Evolutionary conservation across 2,888 invertebrate species (phyloP).

Genomic region (Pristionchus maxplancki): DNA sequence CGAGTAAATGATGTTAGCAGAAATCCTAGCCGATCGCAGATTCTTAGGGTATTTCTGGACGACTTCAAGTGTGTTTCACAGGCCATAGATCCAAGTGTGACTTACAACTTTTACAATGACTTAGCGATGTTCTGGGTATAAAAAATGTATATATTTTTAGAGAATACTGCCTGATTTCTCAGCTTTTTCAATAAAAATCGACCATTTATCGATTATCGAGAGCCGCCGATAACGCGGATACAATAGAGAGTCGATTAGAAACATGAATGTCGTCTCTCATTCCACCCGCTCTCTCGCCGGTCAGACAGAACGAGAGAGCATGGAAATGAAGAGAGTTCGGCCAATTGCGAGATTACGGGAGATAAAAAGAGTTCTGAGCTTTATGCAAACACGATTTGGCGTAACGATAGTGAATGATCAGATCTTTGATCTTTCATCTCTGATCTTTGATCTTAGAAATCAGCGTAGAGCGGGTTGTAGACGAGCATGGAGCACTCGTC

Average conservation of each 20-base stretch:
- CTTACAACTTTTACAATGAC: background rate
- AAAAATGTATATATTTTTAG: too few species aligned
- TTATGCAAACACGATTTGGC: background rate
- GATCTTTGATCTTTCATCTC: background rate
- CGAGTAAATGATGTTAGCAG: background rate
- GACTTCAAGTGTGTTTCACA: background rate
- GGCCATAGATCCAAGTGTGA: background rate
- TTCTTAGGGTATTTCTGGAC: background rate
- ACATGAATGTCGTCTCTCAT: too few species aligned
- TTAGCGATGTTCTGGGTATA: too few species aligned
- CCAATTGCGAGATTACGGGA: background rate
- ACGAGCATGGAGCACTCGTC: conserved; percentile 64
- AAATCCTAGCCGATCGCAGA: background rate
- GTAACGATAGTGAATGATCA: background rate
- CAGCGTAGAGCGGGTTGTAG: conserved; percentile 66
- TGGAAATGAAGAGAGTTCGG: too few species aligned
- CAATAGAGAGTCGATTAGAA: background rate
- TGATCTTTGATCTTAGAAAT: conserved; percentile 53
- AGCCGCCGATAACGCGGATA: background rate
- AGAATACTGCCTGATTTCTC: too few species aligned
- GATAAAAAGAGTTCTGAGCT: background rate
- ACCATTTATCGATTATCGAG: conserved; percentile 27
- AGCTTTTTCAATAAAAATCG: background rate
- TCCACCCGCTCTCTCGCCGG: too few species aligned
- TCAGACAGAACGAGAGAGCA: too few species aligned